A percentile compares a stretch with the other conserved stretches of the same genome.
phyloP scores from a whole-genome alignment of 2,888 invertebrate genomes.

The Aradus depressus region DNA sequence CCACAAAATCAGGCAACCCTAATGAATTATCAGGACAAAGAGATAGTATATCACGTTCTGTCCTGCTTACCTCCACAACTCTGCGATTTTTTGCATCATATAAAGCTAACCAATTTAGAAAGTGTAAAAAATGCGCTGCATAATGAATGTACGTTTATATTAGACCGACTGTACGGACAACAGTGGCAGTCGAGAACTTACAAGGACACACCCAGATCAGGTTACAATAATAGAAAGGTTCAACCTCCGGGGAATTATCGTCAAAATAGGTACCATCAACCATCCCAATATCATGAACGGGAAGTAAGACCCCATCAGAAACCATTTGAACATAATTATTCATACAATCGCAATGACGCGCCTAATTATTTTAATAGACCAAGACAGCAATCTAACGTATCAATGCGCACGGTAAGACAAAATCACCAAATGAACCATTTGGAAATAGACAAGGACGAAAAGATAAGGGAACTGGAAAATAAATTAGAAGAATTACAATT shows the following conservation, averaged over 20 bases:
- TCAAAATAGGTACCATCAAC: too few relatives aligned
- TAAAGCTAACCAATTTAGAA: background rate
- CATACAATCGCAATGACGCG: background rate
- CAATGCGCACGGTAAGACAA: background rate
- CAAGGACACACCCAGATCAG: too few relatives aligned
- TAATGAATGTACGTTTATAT: background rate
- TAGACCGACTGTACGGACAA: background rate
- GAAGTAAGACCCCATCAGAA: too few relatives aligned
- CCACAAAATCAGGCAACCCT: background rate
- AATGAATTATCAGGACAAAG: background rate
- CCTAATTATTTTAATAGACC: background rate
- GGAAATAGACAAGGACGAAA: background rate
- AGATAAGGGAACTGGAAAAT: background rate
- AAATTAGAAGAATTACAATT: background rate
- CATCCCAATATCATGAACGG: too few relatives aligned
- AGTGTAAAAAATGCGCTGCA: background rate
- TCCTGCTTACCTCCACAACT: background rate
- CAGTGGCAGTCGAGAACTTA: background rate
- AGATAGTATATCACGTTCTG: background rate
- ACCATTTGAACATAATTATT: too few relatives aligned
- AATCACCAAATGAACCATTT: background rate
- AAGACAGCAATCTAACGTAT: background rate
- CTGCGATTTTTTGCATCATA: conserved; percentile 1
- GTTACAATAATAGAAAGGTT: too few relatives aligned
- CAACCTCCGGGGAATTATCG: too few relatives aligned